A percentile compares a stretch with the other conserved stretches of the same genome.
Evolutionary conservation across 2,888 invertebrate species (phyloP).

Genomic region (Lycocerus yunnanus): DNA sequence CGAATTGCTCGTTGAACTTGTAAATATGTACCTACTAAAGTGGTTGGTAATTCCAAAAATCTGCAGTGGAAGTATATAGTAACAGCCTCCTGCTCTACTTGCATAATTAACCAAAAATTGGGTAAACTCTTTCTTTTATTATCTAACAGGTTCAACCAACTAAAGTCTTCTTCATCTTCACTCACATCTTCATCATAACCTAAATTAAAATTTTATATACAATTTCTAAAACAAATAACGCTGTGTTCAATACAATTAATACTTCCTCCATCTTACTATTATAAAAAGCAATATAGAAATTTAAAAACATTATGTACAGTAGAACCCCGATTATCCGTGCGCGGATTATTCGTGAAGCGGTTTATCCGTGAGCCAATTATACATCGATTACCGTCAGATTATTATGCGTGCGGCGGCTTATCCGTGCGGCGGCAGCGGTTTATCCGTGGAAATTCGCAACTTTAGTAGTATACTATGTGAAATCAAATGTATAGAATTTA

Average conservation of each 20-base stretch:
- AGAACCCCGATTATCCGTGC: too few relatives aligned
- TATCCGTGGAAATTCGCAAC: too few relatives aligned
- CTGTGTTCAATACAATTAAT: not conserved
- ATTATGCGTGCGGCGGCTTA: too few relatives aligned
- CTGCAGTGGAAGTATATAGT: conserved; percentile 72
- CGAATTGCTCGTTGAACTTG: conserved; percentile 60
- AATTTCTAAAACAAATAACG: not conserved
- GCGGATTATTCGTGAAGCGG: too few relatives aligned
- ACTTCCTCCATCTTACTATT: not conserved
- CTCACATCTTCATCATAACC: conserved; percentile 69
- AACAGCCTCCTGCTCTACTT: conserved; percentile 62
- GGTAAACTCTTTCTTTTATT: conserved; percentile 61
- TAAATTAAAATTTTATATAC: conserved; percentile 20
- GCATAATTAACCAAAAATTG: conserved; percentile 73
- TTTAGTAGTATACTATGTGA: too few relatives aligned
- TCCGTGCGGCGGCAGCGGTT: too few relatives aligned
- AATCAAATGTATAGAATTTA: too few relatives aligned
- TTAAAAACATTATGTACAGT: too few relatives aligned
- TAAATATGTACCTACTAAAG: conserved; percentile 59
- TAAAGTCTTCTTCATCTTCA: conserved; percentile 63
- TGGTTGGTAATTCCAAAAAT: conserved; percentile 60
- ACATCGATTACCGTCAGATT: too few relatives aligned
- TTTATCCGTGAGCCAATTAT: too few relatives aligned
- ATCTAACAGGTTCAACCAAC: conserved; percentile 61
- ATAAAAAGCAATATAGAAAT: too few relatives aligned